Evolutionary conservation across 2,113 vertebrate species (phyloP).

Genomic region (Pao palembangensis): DNA sequence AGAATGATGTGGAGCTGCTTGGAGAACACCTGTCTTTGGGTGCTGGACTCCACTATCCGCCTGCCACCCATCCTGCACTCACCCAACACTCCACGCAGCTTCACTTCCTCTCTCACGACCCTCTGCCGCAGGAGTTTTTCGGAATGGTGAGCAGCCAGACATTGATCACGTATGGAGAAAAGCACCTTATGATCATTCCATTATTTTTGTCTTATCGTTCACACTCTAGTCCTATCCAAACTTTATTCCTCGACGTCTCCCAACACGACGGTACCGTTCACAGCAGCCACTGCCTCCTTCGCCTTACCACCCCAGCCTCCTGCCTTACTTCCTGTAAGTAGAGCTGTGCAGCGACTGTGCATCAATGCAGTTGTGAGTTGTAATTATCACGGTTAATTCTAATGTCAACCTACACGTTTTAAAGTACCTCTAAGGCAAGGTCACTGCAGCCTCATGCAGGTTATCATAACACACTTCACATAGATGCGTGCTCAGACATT

Average conservation of each 20-base stretch:
- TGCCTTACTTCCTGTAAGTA: conserved; percentile 98
- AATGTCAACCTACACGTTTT: too few species aligned
- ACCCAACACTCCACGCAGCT: conserved; percentile 89
- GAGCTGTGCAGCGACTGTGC: background rate
- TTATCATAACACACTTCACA: too few species aligned
- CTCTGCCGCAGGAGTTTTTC: conserved; percentile 93
- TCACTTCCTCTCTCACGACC: conserved; percentile 93
- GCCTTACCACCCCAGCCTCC: conserved; percentile 94
- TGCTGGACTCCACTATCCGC: conserved; percentile 86
- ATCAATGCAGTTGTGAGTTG: background rate
- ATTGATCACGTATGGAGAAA: background rate
- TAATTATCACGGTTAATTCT: too few species aligned
- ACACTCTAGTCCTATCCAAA: conserved; percentile 86
- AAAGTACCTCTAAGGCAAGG: too few species aligned
- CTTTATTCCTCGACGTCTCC: conserved; percentile 93
- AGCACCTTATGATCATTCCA: background rate
- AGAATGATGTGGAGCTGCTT: conserved; percentile 95
- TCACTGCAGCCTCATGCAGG: too few species aligned
- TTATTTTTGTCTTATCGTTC: background rate
- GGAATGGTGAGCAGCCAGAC: conserved; percentile 84
- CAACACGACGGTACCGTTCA: conserved; percentile 90
- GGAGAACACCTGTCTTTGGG: conserved; percentile 93
- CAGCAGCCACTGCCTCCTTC: conserved; percentile 92
- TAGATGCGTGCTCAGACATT: too few species aligned
- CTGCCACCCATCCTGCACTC: conserved; percentile 86